Conservation (phyloP, 2,888 invertebrate species). For the Brassicogethes aeneus region DNA sequence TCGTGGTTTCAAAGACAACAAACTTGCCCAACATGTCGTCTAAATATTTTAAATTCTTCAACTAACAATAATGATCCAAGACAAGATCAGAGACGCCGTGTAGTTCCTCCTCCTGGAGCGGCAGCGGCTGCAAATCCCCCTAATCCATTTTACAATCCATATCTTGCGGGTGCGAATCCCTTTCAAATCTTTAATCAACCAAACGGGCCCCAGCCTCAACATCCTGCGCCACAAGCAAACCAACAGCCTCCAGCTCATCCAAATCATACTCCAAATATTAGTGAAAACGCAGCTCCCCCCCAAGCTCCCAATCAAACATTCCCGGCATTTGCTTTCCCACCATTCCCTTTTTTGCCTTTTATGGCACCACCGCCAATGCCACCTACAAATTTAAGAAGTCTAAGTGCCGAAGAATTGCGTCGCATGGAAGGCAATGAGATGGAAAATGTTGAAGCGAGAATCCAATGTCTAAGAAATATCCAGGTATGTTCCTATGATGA, state of each 20-base stretch:
- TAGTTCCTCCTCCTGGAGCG: slow-evolving; percentile 14
- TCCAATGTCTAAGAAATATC: slow-evolving; percentile 68
- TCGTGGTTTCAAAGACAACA: slow-evolving; percentile 99
- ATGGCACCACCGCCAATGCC: slow-evolving; percentile 67
- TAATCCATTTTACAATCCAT: slow-evolving; percentile 29
- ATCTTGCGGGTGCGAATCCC: slow-evolving; percentile 27
- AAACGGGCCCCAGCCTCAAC: slow-evolving; percentile 18
- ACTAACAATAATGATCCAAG: slow-evolving; percentile 18
- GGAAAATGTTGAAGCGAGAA: slow-evolving; percentile 80
- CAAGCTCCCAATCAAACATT: not conserved
- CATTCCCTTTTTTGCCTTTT: slow-evolving; percentile 46
- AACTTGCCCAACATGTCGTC: slow-evolving; percentile 96
- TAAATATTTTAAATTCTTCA: slow-evolving; percentile 56
- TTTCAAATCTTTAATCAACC: slow-evolving; percentile 27
- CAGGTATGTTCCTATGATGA: slow-evolving; percentile 36
- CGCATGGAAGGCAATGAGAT: slow-evolving; percentile 86
- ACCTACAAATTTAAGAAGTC: slow-evolving; percentile 61
- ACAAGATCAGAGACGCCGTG: slow-evolving; percentile 8
- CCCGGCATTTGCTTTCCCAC: slow-evolving; percentile 47
- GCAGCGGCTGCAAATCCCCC: slow-evolving; percentile 26
- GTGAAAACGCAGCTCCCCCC: slow-evolving; percentile 10
- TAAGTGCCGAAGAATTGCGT: slow-evolving; percentile 76
- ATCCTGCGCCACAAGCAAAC: slow-evolving; percentile 21
- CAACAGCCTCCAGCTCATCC: slow-evolving; percentile 28
- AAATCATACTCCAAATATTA: no score